These are phyloP conservation scores for Drosophila melanica DNA, from an alignment of 1,140 invertebrate species.

Conservation along the genomic window DNA sequence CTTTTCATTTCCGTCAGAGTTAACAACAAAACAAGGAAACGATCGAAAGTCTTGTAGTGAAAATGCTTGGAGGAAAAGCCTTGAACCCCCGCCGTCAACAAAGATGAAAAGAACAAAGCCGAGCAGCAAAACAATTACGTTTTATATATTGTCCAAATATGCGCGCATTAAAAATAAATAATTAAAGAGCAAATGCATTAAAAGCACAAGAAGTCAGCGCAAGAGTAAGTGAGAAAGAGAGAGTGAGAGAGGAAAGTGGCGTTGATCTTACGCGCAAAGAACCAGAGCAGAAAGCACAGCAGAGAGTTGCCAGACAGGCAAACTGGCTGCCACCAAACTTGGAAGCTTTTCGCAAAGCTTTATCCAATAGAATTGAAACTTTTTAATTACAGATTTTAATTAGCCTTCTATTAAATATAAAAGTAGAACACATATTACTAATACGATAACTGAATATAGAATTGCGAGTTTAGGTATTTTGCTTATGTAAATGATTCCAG, in stretches of 20 bases:
- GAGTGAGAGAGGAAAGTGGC: background rate
- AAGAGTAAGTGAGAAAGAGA: background rate
- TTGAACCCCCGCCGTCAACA: slow-evolving; percentile 55
- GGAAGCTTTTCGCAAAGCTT: slow-evolving; percentile 34
- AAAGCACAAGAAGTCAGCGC: background rate
- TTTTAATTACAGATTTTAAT: slow-evolving; percentile 20
- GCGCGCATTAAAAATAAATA: slow-evolving; percentile 35
- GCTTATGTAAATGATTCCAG: slow-evolving; percentile 32
- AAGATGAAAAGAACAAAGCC: slow-evolving; percentile 37
- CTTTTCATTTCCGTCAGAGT: slow-evolving; percentile 65
- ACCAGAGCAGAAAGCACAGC: slow-evolving; percentile 13
- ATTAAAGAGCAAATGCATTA: slow-evolving; percentile 18
- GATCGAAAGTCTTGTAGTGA: slow-evolving; percentile 52
- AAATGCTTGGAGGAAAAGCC: slow-evolving; percentile 58
- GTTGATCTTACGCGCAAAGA: slow-evolving; percentile 7
- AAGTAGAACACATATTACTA: slow-evolving; percentile 4
- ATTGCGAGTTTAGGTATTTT: background rate
- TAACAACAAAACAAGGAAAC: slow-evolving; percentile 67
- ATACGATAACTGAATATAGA: background rate
- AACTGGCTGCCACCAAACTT: slow-evolving; percentile 9
- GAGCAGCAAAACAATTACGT: slow-evolving; percentile 42
- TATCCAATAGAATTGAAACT: slow-evolving; percentile 7
- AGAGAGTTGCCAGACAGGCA: slow-evolving; percentile 24
- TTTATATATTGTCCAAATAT: slow-evolving; percentile 23
- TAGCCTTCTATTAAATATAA: slow-evolving; percentile 2